Evolutionary conservation across 2,797 vertebrate species (phyloP), one percentile per base, ranked within the genome.

Genomic region (Tauraco hartlaubi): DNA sequence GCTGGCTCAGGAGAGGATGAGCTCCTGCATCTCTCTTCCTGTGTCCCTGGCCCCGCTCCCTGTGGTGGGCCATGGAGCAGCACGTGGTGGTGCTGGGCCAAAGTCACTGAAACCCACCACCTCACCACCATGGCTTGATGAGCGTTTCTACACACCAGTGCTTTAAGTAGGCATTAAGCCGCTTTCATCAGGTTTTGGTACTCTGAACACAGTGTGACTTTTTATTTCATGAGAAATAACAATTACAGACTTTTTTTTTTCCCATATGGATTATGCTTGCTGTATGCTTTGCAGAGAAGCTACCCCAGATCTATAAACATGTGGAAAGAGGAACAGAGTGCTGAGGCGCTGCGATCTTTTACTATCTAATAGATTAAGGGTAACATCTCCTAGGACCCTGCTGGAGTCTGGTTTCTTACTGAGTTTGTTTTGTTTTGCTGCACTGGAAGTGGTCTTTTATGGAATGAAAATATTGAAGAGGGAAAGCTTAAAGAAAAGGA

Each of bases 401-500:
- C 19, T 25, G 25, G 44, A 64, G 9, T 75, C 35, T 72, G 11
- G 12, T 87, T 96, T 83, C 85, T 75, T 80, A 55, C 33, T 62
- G 55, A 69, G 7, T 71, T 94, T 77, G 20, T 90, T 92, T 86
- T 49, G 56, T 92, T 92, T 93, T 3, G 3, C 35, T 84, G 31
- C 28, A 14, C 58, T 89, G 56, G 33, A 79, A 89, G 39, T 69
- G 44, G 59, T 94, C 71, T 71, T 79, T 63, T 67, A 44, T 79
- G 71, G 56, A 87, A 92, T 67, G 44, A 92, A 90, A 95, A 88
- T 85, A 75, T 19, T 75, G 51, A 68, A 14, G 21, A 90, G 19
- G n/a, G 41, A 88, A 82, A 13, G 12, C 41, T 52, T 74, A 35
- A 91, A 92, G 77, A n/a, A 85, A 88, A 78, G 66, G 56, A 90